Percentiles rank a stretch among this genome's conserved stretches.
phyloP scores from a whole-genome alignment of 2,113 vertebrate genomes.

The human (Homo sapiens) region DNA sequence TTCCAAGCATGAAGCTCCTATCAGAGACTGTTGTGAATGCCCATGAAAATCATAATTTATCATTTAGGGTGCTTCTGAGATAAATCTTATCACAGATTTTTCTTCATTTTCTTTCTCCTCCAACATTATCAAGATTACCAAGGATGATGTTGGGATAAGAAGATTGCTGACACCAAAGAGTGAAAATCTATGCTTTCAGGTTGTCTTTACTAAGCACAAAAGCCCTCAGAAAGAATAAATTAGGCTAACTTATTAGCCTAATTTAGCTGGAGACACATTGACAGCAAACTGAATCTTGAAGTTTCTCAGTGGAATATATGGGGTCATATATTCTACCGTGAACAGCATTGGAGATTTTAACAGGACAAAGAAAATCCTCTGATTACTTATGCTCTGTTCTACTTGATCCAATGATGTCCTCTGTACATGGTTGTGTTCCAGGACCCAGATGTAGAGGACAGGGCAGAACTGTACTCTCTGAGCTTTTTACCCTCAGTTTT shows the following conservation, averaged over 20 bases:
- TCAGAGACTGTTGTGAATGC: background rate
- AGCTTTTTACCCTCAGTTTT: background rate
- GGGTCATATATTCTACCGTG: background rate
- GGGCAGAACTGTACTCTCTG: rapidly evolving
- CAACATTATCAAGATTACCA: background rate
- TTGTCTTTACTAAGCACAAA: background rate
- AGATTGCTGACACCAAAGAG: background rate
- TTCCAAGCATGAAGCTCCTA: background rate
- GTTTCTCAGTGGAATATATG: background rate
- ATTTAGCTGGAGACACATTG: background rate
- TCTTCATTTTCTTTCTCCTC: background rate
- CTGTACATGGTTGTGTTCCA: rapidly evolving
- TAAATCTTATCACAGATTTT: background rate
- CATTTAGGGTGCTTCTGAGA: background rate
- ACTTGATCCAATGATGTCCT: background rate
- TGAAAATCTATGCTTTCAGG: background rate
- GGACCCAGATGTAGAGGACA: background rate
- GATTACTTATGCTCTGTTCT: background rate
- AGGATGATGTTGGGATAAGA: background rate
- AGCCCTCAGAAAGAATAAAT: rapidly evolving
- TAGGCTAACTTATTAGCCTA: rapidly evolving
- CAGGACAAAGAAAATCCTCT: background rate
- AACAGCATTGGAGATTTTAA: background rate
- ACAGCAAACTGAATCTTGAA: background rate
- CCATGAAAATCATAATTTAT: background rate